Conservation (phyloP, 2,113 vertebrate species). For the Riparia riparia region DNA sequence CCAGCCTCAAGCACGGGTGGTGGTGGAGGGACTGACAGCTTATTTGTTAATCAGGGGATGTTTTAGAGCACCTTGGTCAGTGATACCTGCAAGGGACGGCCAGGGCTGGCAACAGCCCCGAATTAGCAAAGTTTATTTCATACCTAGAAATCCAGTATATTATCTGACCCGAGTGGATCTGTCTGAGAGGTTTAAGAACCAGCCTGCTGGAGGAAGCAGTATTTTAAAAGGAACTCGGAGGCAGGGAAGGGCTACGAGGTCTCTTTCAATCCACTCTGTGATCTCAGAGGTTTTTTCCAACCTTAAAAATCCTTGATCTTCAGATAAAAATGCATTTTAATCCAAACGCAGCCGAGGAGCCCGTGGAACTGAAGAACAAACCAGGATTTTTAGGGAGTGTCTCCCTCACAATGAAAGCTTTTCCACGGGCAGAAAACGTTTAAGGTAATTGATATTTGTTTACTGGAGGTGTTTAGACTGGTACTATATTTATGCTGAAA, state of each 20-base stretch:
- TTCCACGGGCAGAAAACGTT: background rate
- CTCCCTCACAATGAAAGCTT: background rate
- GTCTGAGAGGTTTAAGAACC: background rate
- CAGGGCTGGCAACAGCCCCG: background rate
- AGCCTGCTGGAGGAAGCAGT: background rate
- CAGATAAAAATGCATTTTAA: background rate
- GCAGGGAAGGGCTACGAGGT: background rate
- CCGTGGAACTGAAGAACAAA: background rate
- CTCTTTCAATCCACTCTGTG: too few species aligned
- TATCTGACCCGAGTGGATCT: background rate
- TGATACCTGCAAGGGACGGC: background rate
- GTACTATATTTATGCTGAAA: background rate
- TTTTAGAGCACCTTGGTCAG: background rate
- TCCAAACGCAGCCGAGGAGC: rapidly evolving
- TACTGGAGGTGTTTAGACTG: background rate
- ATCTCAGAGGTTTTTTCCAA: background rate
- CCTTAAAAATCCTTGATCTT: background rate
- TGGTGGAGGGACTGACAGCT: background rate
- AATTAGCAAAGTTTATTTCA: background rate
- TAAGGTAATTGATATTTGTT: background rate
- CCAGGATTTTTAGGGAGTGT: background rate
- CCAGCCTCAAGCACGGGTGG: background rate
- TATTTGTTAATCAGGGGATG: background rate
- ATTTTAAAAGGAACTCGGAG: background rate
- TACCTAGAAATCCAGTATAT: background rate